Evolutionary conservation across 2,888 invertebrate species (phyloP).

Genomic region (Papilio protenor): DNA sequence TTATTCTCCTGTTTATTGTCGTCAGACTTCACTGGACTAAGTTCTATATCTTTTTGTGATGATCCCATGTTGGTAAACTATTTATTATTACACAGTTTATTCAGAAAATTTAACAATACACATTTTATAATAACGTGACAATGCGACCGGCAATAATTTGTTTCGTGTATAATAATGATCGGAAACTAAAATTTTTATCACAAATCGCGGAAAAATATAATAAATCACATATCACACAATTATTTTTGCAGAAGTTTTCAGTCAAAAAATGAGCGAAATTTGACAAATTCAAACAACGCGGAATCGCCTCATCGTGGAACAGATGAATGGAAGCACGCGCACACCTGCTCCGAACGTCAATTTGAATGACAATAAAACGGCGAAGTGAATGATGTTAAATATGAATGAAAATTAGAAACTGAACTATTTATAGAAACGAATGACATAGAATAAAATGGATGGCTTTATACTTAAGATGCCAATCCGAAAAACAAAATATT

Average conservation of each 20-base stretch:
- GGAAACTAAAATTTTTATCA: neutral
- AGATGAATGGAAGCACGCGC: conserved; percentile 37
- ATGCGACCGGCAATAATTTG: neutral
- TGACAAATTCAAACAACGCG: conserved; percentile 51
- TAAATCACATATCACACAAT: neutral
- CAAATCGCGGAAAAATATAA: conserved; percentile 1
- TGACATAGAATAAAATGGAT: neutral
- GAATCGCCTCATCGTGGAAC: conserved; percentile 44
- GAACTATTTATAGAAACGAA: conserved; percentile 13
- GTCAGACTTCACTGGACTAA: conserved; percentile 70
- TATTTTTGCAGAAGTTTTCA: conserved; percentile 43
- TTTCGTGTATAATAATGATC: neutral
- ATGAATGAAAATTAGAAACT: conserved; percentile 1
- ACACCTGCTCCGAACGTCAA: conserved; percentile 45
- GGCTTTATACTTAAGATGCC: neutral
- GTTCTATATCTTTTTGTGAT: conserved; percentile 74
- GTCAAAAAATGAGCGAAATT: conserved; percentile 48
- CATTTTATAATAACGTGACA: conserved; percentile 8
- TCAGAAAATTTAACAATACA: conserved; percentile 45
- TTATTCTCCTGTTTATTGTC: conserved; percentile 51
- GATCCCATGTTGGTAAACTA: conserved; percentile 62
- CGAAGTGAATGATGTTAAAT: neutral
- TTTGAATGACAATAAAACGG: conserved; percentile 49
- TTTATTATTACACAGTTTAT: conserved; percentile 46
- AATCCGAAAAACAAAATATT: neutral